Percentiles rank a stretch among this genome's conserved stretches.
These are phyloP conservation scores for Dichetophora obliterata DNA, from an alignment of 2,888 invertebrate species.

Conservation along the genomic window DNA sequence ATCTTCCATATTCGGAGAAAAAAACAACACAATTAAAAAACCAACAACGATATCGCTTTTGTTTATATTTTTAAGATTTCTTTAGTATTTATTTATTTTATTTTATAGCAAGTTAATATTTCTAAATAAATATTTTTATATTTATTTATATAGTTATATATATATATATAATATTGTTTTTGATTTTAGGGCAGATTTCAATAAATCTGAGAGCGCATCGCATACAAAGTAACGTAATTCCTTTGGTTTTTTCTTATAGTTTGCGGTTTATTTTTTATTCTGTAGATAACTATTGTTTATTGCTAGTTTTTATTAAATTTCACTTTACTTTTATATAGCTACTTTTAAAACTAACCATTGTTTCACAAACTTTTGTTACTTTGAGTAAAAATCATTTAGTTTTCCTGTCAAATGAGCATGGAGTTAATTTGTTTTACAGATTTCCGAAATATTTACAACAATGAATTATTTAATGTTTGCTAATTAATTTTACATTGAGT, in stretches of 20 bases:
- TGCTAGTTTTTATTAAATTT: conserved; percentile 25
- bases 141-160: too few relatives aligned
- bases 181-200: conserved; percentile 30
- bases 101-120: conserved; percentile 4
- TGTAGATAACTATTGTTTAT: conserved; percentile 6
- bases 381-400: background rate
- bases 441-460: conserved; percentile 24
- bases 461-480: background rate
- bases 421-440: conserved; percentile 1
- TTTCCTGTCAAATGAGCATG: background rate
- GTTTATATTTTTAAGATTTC: conserved; percentile 27
- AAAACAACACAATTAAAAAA: too few relatives aligned
- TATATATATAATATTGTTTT: conserved; percentile 33
- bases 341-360: background rate
- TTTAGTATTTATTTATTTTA: conserved; percentile 23
- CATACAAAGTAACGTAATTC: conserved; percentile 22
- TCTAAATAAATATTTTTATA: conserved; percentile 2
- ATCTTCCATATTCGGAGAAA: too few relatives aligned
- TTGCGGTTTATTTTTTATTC: background rate
- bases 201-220: conserved; percentile 7
- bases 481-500: conserved; percentile 10
- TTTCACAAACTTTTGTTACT: conserved; percentile 6
- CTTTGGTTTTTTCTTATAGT: conserved; percentile 30
- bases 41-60: background rate
- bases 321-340: background rate